phyloP scores from a whole-genome alignment of 2,888 invertebrate genomes.

The Fabriciana adippe region DNA sequence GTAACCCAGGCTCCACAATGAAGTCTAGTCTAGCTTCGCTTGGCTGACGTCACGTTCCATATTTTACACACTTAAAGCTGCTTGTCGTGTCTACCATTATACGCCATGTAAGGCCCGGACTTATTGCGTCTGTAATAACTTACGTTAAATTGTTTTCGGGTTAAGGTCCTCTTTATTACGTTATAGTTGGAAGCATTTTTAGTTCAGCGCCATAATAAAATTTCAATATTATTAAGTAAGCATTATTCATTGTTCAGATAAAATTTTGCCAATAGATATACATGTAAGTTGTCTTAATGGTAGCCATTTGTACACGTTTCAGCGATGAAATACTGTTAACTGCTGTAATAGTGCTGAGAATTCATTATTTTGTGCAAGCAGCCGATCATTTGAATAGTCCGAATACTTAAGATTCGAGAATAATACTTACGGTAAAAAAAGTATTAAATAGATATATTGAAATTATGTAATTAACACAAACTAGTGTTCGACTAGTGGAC shows the following conservation, averaged over 20 bases:
- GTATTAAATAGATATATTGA: too few relatives aligned
- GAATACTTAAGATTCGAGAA: neutral
- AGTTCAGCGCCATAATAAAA: slow-evolving; percentile 57
- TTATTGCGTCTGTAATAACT: slow-evolving; percentile 75
- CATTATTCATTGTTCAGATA: slow-evolving; percentile 57
- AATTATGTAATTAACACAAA: too few relatives aligned
- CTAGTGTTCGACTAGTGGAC: too few relatives aligned
- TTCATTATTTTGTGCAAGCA: slow-evolving; percentile 19
- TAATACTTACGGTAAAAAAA: too few relatives aligned
- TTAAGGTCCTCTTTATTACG: slow-evolving; percentile 66
- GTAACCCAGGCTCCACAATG: slow-evolving; percentile 63
- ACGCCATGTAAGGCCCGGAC: slow-evolving; percentile 77
- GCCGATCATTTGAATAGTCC: slow-evolving; percentile 9
- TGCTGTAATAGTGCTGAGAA: slow-evolving; percentile 34
- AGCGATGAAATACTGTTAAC: slow-evolving; percentile 48
- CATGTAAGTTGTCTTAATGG: slow-evolving; percentile 54
- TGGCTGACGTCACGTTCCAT: slow-evolving; percentile 75
- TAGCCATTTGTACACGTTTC: slow-evolving; percentile 54
- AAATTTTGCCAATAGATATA: slow-evolving; percentile 50
- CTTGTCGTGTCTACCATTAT: slow-evolving; percentile 82
- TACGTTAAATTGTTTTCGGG: slow-evolving; percentile 76
- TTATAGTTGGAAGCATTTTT: slow-evolving; percentile 68
- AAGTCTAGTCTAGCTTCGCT: slow-evolving; percentile 68
- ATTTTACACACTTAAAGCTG: slow-evolving; percentile 82
- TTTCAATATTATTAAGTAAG: slow-evolving; percentile 54